Conservation (phyloP, 2,113 vertebrate species). For the Sapajus apella region DNA sequence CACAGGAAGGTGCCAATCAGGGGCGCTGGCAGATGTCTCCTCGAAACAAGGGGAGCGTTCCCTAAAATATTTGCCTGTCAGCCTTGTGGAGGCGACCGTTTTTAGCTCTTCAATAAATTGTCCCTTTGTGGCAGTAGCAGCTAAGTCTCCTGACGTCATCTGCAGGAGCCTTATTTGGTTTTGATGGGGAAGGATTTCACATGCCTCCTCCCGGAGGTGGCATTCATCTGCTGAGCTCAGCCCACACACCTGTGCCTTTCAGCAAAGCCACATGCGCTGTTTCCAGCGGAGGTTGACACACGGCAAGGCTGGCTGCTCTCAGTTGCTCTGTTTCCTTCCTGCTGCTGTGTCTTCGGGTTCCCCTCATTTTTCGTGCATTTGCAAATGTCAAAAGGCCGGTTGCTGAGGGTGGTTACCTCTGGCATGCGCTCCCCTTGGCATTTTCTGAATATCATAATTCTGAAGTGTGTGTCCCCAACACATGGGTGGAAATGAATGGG, state of each 20-base stretch:
- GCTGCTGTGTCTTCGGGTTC: neutral
- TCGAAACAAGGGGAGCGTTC: neutral
- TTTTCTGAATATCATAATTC: neutral
- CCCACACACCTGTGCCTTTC: neutral
- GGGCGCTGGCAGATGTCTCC: neutral
- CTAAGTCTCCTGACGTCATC: neutral
- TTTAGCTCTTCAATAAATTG: neutral
- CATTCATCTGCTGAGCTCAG: neutral
- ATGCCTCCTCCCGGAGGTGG: neutral
- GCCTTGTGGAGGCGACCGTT: neutral
- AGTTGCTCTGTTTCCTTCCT: neutral
- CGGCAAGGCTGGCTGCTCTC: neutral
- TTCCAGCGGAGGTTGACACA: neutral
- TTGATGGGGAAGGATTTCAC: neutral
- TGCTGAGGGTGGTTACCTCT: too few relatives aligned
- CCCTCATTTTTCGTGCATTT: neutral
- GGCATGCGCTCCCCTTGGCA: rapidly evolving
- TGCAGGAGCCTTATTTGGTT: neutral
- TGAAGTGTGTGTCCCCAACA: neutral
- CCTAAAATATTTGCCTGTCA: neutral
- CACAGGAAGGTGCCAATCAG: neutral
- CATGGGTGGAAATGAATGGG: neutral
- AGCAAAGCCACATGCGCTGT: neutral
- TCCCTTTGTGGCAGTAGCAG: neutral
- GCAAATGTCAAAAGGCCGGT: neutral